Base-by-base conservation (phyloP, 2,888 invertebrate genomes). In the Drosophila maculinotata region DNA sequence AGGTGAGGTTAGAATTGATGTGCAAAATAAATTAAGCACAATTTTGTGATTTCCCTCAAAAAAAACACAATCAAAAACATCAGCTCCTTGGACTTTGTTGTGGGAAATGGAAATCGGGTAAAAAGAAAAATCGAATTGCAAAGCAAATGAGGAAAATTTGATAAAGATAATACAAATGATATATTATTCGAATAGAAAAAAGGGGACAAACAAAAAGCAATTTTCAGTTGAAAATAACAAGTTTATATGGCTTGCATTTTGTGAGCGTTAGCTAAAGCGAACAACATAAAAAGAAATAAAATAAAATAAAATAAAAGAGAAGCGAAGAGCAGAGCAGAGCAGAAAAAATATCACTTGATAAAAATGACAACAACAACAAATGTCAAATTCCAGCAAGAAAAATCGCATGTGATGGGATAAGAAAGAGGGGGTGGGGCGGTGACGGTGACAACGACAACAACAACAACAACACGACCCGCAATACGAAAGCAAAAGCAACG, bases 171-270 rank as follows among this genome's bases (percentile, higher is more conserved):
- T 56, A 64, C 58, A 35, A 51, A 57, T 15, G 35, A 73, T 65
- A 63, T 42, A 57, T 35, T 15, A 28, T 58, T 39, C 17, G 7
- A 26, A 49, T 48, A 36, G 26, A 28, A 30, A 36, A 68, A 48
- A 45, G 30, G 45, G 44, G 30, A 56, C 35, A 44, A 45, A 12
- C 39, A 31, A 45, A 54, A 64, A 60, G 44, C 63, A 56, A 70
- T 64, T 73, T 65, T 63, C 54, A 59, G 71, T 71, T 38, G 62
- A 51, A 59, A 66, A 74, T 44, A 48, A 53, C 69, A 68, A 70
- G 70, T 70, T 78, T 71, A 65, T 77, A 62, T 31, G 69, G 72
- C 72, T 82, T 73, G 62, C 48, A 71, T 66, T 74, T 70, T 49
- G 42, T 68, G n/a, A n/a, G n/a, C n/a, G n/a, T n/a, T n/a, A n/a